phyloP scores from a whole-genome alignment of 1,140 invertebrate species.

The Charaxes varanes region DNA sequence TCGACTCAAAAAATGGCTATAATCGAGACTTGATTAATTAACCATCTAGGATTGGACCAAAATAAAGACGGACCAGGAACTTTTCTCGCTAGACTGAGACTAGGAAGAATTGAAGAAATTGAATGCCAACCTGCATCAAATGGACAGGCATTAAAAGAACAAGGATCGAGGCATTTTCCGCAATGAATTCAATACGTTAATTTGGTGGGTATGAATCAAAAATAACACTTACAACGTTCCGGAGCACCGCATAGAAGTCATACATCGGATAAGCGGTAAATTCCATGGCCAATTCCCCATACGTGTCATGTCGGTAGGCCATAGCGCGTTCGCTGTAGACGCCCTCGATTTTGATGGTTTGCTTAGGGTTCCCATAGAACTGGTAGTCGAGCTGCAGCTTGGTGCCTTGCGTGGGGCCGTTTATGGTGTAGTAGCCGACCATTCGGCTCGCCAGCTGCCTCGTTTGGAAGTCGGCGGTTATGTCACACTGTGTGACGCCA shows the following conservation, averaged over 20 bases:
- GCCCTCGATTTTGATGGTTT: conserved; percentile 80
- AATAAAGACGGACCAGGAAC: too few species aligned
- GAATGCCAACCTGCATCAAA: too few species aligned
- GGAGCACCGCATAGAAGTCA: conserved; percentile 81
- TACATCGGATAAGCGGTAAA: conserved; percentile 85
- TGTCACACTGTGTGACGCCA: conserved; percentile 81
- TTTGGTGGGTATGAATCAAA: too few species aligned
- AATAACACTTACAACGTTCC: conserved; percentile 77
- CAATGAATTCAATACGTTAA: too few species aligned
- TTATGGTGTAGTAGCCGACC: conserved; percentile 79
- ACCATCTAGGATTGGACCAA: too few species aligned
- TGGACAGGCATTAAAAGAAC: too few species aligned
- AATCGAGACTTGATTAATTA: too few species aligned
- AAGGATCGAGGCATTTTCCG: too few species aligned
- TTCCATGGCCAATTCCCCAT: conserved; percentile 78
- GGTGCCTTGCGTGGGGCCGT: conserved; percentile 63
- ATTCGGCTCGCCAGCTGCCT: conserved; percentile 79
- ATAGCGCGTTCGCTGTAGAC: conserved; percentile 78
- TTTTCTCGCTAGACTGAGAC: too few species aligned
- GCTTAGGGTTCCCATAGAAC: conserved; percentile 79
- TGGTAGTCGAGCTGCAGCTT: conserved; percentile 81
- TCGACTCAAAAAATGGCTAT: too few species aligned
- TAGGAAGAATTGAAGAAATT: too few species aligned
- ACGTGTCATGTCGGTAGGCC: conserved; percentile 75
- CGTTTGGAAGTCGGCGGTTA: conserved; percentile 80